phyloP scores from a whole-genome alignment of 2,113 vertebrate genomes.

The Tautogolabrus adspersus region DNA sequence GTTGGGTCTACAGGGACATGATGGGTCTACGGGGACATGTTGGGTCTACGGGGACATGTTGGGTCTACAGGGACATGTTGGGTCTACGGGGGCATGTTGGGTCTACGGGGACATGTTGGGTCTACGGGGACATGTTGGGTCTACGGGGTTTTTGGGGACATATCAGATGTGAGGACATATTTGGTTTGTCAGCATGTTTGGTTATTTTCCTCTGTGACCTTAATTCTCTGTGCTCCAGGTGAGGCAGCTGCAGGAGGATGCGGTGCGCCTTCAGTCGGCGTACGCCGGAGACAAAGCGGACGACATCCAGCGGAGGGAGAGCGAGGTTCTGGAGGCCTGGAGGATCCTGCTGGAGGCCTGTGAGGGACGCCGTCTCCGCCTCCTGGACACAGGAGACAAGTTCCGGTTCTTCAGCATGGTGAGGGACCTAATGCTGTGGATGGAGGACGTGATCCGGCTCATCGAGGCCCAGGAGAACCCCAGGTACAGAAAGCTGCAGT shows the following conservation, averaged over 20 bases:
- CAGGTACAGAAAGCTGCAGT: slow-evolving; percentile 78
- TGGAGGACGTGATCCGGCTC: slow-evolving; percentile 96
- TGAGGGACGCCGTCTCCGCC: slow-evolving; percentile 88
- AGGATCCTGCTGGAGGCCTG: slow-evolving; percentile 91
- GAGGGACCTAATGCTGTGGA: slow-evolving; percentile 97
- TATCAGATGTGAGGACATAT: too few species aligned
- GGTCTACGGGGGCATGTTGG: too few species aligned
- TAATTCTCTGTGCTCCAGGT: slow-evolving; percentile 82
- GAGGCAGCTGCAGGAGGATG: slow-evolving; percentile 94
- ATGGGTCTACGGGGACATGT: too few species aligned
- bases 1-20: too few species aligned
- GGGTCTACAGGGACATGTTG: too few species aligned
- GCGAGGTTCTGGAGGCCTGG: slow-evolving; percentile 94
- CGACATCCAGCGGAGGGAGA: slow-evolving; percentile 94
- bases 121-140: too few species aligned
- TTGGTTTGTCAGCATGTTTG: too few species aligned
- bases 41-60: too few species aligned
- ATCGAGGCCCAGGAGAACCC: slow-evolving; percentile 98
- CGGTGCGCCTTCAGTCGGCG: slow-evolving; percentile 92
- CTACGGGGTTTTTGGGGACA: too few species aligned
- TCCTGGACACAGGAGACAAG: slow-evolving; percentile 95
- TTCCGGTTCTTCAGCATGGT: slow-evolving; percentile 99
- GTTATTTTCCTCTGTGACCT: too few species aligned
- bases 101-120: too few species aligned
- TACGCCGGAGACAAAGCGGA: slow-evolving; percentile 96